Evolutionary conservation across 1,140 invertebrate species (phyloP).

Genomic region (Ruditapes philippinarum): DNA sequence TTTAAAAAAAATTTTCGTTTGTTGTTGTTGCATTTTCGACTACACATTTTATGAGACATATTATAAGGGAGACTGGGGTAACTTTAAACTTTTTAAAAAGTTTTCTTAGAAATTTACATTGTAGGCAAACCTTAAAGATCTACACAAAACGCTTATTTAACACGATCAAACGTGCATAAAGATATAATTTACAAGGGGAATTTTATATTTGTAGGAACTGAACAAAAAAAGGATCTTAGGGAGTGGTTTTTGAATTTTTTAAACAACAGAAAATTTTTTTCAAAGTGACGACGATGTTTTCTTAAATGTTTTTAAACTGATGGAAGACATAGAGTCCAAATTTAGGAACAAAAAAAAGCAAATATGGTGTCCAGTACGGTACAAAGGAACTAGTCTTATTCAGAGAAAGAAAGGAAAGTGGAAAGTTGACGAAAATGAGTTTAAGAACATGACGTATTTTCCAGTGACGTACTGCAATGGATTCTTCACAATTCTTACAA

Average conservation of each 20-base stretch:
- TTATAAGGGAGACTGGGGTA: slow-evolving; percentile 82
- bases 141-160: slow-evolving; percentile 84
- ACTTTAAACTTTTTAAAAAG: slow-evolving; percentile 63
- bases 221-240: slow-evolving; percentile 95
- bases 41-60: slow-evolving; percentile 67
- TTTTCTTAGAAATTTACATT: slow-evolving; percentile 72
- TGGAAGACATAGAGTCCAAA: slow-evolving; percentile 67
- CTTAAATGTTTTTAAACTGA: slow-evolving; percentile 84
- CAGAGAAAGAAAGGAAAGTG: slow-evolving; percentile 79
- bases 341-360: slow-evolving; percentile 45
- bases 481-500: slow-evolving; percentile 84
- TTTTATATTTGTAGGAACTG: slow-evolving; percentile 93
- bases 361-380: slow-evolving; percentile 59
- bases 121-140: slow-evolving; percentile 60
- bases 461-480: slow-evolving; percentile 85
- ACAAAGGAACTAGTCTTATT: slow-evolving; percentile 67
- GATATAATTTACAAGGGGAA: slow-evolving; percentile 93
- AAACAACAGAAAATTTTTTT: slow-evolving; percentile 87
- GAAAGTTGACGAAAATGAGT: slow-evolving; percentile 75
- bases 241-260: slow-evolving; percentile 91
- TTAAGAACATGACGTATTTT: slow-evolving; percentile 70
- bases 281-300: slow-evolving; percentile 89
- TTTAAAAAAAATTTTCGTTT: slow-evolving; percentile 56
- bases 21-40: slow-evolving; percentile 75
- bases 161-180: slow-evolving; percentile 88